Evolutionary conservation across 1,140 invertebrate species (phyloP).

Genomic region (Rhyacophila brunnea): DNA sequence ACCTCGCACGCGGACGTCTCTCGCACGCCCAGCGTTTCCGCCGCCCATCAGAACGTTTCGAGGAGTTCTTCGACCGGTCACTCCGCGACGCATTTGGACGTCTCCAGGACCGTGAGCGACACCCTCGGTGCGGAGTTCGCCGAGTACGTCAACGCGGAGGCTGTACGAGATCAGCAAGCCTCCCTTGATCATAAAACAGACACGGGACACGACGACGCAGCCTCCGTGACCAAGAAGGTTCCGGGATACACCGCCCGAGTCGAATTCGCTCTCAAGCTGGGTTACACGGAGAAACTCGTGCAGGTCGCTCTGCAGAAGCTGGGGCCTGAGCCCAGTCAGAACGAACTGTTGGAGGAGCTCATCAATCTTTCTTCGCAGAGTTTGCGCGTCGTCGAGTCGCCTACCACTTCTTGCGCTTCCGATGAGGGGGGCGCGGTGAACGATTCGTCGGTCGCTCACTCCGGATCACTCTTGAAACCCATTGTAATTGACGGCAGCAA

Average conservation of each 20-base stretch:
- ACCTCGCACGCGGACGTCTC: slow-evolving; percentile 39
- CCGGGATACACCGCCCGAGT: slow-evolving; percentile 47
- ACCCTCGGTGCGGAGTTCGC: slow-evolving; percentile 81
- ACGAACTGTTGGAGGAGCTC: slow-evolving; percentile 81
- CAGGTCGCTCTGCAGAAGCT: slow-evolving; percentile 80
- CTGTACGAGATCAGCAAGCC: slow-evolving; percentile 48
- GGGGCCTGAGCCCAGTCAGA: slow-evolving; percentile 78
- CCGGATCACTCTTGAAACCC: slow-evolving; percentile 63
- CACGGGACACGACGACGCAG: slow-evolving; percentile 1
- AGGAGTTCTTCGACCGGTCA: slow-evolving; percentile 40
- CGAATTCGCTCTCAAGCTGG: slow-evolving; percentile 85
- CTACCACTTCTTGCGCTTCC: background rate
- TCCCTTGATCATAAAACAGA: slow-evolving; percentile 11
- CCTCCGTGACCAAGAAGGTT: slow-evolving; percentile 10
- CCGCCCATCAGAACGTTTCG: slow-evolving; percentile 31
- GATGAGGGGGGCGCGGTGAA: slow-evolving; percentile 4
- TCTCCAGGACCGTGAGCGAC: slow-evolving; percentile 77
- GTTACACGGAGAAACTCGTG: slow-evolving; percentile 85
- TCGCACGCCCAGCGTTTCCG: slow-evolving; percentile 12
- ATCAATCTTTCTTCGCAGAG: slow-evolving; percentile 70
- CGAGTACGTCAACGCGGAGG: slow-evolving; percentile 70
- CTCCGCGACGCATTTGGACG: slow-evolving; percentile 65
- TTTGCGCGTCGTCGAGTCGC: slow-evolving; percentile 40
- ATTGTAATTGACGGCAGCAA: slow-evolving; percentile 98
- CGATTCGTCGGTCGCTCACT: slow-evolving; percentile 34